These are phyloP conservation scores for Nibea coibor DNA, from an alignment of 2,113 vertebrate genomes.

Conservation along the genomic window DNA sequence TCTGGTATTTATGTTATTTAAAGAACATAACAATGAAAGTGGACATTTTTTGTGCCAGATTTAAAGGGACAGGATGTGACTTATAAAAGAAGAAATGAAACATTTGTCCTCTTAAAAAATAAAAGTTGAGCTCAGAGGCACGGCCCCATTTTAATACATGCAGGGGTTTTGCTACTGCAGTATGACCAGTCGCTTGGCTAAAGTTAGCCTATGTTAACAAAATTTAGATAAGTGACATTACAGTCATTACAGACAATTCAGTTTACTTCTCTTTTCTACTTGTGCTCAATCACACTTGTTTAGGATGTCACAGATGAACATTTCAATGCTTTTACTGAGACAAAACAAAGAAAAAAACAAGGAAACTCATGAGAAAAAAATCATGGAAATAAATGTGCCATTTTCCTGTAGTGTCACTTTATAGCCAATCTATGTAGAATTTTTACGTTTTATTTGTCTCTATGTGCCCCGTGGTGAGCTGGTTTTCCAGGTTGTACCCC, in stretches of 20 bases:
- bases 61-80: not conserved
- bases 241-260: not conserved
- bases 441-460: not conserved
- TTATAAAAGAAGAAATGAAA: slow-evolving; percentile 12
- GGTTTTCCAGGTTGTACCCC: no score
- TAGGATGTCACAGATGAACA: not conserved
- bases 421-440: not conserved
- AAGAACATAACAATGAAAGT: slow-evolving; percentile 8
- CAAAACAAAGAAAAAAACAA: not conserved
- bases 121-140: not conserved
- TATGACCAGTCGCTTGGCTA: not conserved
- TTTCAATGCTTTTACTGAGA: not conserved
- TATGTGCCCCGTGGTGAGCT: no score
- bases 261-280: not conserved
- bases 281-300: not conserved
- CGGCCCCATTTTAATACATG: not conserved
- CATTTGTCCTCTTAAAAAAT: not conserved
- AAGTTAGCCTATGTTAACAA: not conserved
- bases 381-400: not conserved
- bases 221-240: not conserved
- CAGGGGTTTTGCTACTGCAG: not conserved
- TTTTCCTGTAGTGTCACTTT: not conserved
- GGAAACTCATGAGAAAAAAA: not conserved
- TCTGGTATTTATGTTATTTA: slow-evolving; percentile 23
- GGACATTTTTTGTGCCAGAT: not conserved